Base-by-base conservation (phyloP, 1,140 invertebrate genomes). In the Kradibia gibbosae region DNA sequence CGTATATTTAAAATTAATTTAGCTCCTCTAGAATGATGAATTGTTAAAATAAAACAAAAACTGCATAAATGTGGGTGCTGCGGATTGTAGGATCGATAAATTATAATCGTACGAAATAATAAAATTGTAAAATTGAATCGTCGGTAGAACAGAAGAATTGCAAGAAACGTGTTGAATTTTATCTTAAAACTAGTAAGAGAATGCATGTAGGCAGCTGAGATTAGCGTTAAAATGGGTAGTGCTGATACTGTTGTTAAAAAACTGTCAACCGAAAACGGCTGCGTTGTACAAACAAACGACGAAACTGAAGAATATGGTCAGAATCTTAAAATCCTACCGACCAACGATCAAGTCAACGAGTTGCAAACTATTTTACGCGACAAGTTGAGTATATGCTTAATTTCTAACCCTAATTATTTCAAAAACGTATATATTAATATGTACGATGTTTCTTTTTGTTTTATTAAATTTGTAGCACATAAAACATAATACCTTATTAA, bases 331-430 rank as follows among this genome's bases (percentile, higher is more conserved):
- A 88, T 97, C 70, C 88, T 99, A 53, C 94, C 95, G 0, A 92
- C 94, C 0, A 98, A 97, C 86, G 95, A 98, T 87, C 97, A 98
- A 91, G 95, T 98, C 36, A 94, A 95, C 86, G 98, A 99, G 90
- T 92, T 99, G 39, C 97, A 99, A 89, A 99, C 98, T 20, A 98
- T 99, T 88, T 93, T 99, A 60, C 92, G 98, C 36, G 98, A 99
- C 91, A 98, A 96, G 98, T 99, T n/a, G 45, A 86, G 85, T 85
- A 62, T 0, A 48, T 55, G 7, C 42, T 3, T 45, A 45, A 75
- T 17, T 57, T 31, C 20, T 75, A 81, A 75, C 72, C 79, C 36
- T 60, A 75, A 28, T 17, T 31, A 5, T 11, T 28, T 65, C 45
- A 8, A 45, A 45, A 13, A 5, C 13, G 42, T 45, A 45, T 45